phyloP scores from a whole-genome alignment of 2,888 invertebrate genomes.

The Lobophora halterata region DNA sequence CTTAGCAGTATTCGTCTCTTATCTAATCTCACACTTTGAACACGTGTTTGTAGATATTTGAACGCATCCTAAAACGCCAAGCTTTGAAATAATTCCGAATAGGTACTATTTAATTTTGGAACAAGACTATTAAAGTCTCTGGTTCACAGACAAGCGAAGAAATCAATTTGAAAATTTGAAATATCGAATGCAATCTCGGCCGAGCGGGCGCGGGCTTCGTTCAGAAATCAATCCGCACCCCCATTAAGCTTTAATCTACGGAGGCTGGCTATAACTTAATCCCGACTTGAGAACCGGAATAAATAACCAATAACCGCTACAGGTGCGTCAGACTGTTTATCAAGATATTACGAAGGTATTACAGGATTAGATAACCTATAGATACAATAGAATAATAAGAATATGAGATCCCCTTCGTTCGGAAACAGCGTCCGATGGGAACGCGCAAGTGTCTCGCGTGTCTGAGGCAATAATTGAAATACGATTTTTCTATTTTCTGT shows the following conservation, averaged over 20 bases:
- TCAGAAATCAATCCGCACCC: slow-evolving; percentile 76
- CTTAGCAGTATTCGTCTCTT: slow-evolving; percentile 11
- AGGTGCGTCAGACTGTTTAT: slow-evolving; percentile 66
- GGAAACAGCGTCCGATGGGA: slow-evolving; percentile 47
- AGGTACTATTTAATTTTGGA: too few species aligned
- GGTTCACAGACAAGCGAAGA: background rate
- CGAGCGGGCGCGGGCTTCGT: slow-evolving; percentile 52
- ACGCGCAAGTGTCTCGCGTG: slow-evolving; percentile 67
- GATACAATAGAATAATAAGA: slow-evolving; percentile 3
- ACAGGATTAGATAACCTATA: slow-evolving; percentile 39
- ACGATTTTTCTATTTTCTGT: slow-evolving; percentile 52
- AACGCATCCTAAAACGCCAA: background rate
- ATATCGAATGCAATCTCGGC: slow-evolving; percentile 26
- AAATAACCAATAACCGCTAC: slow-evolving; percentile 78
- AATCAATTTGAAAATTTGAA: slow-evolving; percentile 25
- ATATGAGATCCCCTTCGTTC: slow-evolving; percentile 6
- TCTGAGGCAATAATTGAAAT: slow-evolving; percentile 66
- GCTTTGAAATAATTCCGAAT: background rate
- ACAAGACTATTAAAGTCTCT: too few species aligned
- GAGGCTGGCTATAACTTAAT: slow-evolving; percentile 78
- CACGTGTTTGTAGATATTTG: slow-evolving; percentile 7
- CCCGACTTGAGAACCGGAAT: slow-evolving; percentile 71
- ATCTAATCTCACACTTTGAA: slow-evolving; percentile 8
- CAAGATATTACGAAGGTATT: slow-evolving; percentile 55
- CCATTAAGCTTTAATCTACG: slow-evolving; percentile 78